These are phyloP conservation scores for Pocillopora damicornis DNA, from an alignment of 64 coral and sea anemone species.

Conservation along the genomic window DNA sequence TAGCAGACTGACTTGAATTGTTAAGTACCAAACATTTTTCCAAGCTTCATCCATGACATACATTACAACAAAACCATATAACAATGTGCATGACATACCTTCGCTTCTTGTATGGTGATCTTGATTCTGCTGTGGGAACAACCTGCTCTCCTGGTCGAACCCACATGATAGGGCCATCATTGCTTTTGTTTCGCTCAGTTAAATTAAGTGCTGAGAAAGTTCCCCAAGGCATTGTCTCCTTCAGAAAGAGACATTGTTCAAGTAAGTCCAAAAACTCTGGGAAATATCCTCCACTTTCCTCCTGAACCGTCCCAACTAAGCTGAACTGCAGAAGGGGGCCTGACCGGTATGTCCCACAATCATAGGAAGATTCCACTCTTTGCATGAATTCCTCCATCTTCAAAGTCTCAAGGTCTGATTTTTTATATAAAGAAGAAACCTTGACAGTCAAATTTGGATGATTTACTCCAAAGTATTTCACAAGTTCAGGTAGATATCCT, in stretches of 20 bases:
- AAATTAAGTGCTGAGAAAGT: constrained; percentile 76
- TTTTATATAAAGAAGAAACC: constrained; percentile 81
- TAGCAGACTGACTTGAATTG: too few relatives aligned
- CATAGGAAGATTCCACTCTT: constrained; percentile 76
- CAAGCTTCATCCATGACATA: not conserved
- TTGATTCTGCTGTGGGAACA: constrained; percentile 83
- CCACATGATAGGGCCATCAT: constrained; percentile 98
- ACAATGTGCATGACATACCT: constrained; percentile 42
- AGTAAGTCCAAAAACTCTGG: constrained; percentile 84
- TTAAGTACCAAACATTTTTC: too few relatives aligned
- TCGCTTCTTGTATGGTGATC: constrained; percentile 81
- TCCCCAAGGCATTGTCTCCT: constrained; percentile 97
- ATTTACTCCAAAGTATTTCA: constrained; percentile 75
- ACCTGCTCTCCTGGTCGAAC: constrained; percentile 94
- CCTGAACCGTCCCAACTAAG: constrained; percentile 91
- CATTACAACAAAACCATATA: not conserved
- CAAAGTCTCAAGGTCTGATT: constrained; percentile 87
- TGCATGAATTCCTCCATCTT: constrained; percentile 81
- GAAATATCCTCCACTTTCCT: constrained; percentile 96
- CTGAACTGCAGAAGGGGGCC: constrained; percentile 94
- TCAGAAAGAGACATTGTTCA: constrained; percentile 93
- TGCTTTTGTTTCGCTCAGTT: constrained; percentile 73
- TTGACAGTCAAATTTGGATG: constrained; percentile 86
- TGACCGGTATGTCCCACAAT: constrained; percentile 78
- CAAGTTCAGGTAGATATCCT: constrained; percentile 85